A percentile compares a stretch with the other conserved stretches of the same genome.
Conservation (phyloP, 2,797 vertebrate species). For the Caiman crocodilus region DNA sequence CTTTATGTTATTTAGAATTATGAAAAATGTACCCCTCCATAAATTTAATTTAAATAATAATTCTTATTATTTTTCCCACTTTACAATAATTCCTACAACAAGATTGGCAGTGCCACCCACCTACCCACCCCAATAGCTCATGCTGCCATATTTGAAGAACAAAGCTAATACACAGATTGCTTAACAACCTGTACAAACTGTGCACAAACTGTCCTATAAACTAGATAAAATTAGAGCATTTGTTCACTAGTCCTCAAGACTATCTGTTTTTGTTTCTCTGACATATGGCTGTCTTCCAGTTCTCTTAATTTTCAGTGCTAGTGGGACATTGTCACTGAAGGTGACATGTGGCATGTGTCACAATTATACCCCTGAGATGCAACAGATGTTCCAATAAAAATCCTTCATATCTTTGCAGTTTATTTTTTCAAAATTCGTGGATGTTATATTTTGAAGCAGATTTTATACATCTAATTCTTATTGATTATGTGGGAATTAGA, state of each 20-base stretch:
- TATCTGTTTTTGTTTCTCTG: slow-evolving; percentile 41
- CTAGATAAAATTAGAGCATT: slow-evolving; percentile 41
- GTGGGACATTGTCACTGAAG: slow-evolving; percentile 69
- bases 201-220: slow-evolving; percentile 30
- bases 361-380: slow-evolving; percentile 66
- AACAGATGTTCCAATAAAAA: slow-evolving; percentile 68
- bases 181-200: background rate
- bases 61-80: background rate
- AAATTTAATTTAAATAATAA: background rate
- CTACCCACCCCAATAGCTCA: background rate
- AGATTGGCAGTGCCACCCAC: background rate
- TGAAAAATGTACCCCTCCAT: rapidly evolving
- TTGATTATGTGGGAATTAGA: background rate
- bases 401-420: slow-evolving; percentile 3
- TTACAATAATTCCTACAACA: background rate
- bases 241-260: slow-evolving; percentile 57
- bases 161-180: background rate
- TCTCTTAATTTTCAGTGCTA: slow-evolving; percentile 75
- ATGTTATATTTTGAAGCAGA: slow-evolving; percentile 13
- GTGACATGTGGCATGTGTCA: slow-evolving; percentile 69
- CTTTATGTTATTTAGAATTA: too few species aligned
- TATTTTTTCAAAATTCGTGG: slow-evolving; percentile 10
- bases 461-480: background rate
- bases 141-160: background rate
- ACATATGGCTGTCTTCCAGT: slow-evolving; percentile 70